Conservation (phyloP, 2,113 vertebrate genomes). For the Mobula birostris region DNA sequence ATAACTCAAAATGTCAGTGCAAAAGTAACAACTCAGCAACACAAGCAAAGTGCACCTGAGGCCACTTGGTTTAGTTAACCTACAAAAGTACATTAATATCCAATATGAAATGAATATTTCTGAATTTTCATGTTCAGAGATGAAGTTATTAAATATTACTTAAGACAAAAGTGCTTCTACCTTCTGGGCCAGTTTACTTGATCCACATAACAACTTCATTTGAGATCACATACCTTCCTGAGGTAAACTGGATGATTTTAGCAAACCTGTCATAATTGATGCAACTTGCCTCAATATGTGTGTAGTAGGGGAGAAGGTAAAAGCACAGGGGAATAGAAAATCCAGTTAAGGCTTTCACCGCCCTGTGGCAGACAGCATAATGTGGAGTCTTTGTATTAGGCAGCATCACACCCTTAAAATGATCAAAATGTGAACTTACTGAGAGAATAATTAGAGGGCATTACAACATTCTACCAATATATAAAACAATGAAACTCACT, state of each 20-base stretch:
- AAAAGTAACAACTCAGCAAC: slow-evolving; percentile 34
- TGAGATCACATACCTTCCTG: neutral
- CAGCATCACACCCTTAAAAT: neutral
- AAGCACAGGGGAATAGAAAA: neutral
- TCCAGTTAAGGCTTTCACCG: neutral
- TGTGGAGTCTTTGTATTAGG: neutral
- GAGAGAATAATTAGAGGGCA: neutral
- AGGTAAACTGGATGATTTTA: neutral
- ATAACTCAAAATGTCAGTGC: slow-evolving; percentile 38
- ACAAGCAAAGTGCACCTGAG: neutral
- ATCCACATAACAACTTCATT: neutral
- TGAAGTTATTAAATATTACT: neutral
- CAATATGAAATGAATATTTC: neutral
- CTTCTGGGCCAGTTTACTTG: neutral
- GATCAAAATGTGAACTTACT: neutral
- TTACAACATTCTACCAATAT: neutral
- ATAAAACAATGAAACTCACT: neutral
- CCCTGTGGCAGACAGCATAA: too few species aligned
- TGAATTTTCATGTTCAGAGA: neutral
- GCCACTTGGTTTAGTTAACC: neutral
- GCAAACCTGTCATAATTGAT: neutral
- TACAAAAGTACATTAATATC: neutral
- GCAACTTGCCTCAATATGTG: neutral
- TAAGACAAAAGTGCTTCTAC: neutral
- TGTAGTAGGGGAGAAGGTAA: too few species aligned